Conservation (phyloP, 2,797 vertebrate genomes). For the Channallabes apus region DNA sequence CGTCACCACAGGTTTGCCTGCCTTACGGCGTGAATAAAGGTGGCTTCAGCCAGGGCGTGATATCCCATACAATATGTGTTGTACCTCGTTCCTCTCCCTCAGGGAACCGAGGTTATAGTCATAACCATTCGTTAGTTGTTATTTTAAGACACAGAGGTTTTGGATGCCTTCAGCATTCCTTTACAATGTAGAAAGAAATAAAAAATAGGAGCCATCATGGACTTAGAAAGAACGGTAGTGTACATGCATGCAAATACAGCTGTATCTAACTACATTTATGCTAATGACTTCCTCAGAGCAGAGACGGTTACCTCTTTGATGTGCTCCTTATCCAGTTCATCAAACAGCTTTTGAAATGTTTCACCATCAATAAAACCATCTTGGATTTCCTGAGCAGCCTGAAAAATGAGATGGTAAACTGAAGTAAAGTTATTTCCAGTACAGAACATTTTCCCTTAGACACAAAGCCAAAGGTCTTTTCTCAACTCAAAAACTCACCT, state of each 20-base stretch:
- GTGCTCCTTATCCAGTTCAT: constrained; percentile 85
- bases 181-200: too few relatives aligned
- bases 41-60: too few relatives aligned
- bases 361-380: constrained; percentile 70
- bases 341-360: constrained; percentile 85
- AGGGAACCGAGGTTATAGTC: too few relatives aligned
- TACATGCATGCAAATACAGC: neutral
- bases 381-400: constrained; percentile 71
- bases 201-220: too few relatives aligned
- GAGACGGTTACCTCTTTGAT: constrained; percentile 79
- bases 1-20: too few relatives aligned
- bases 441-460: neutral
- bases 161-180: too few relatives aligned
- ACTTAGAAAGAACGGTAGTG: too few relatives aligned
- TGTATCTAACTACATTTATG: neutral
- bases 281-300: neutral
- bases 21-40: too few relatives aligned
- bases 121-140: too few relatives aligned
- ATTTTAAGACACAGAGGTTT: too few relatives aligned
- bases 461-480: neutral
- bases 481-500: constrained; percentile 66
- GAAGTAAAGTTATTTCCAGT: neutral
- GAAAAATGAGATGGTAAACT: neutral
- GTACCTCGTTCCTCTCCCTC: too few relatives aligned
- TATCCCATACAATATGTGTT: too few relatives aligned